Evolutionary conservation across 2,113 vertebrate species (phyloP).

Genomic region (Haliaeetus leucogaster): DNA sequence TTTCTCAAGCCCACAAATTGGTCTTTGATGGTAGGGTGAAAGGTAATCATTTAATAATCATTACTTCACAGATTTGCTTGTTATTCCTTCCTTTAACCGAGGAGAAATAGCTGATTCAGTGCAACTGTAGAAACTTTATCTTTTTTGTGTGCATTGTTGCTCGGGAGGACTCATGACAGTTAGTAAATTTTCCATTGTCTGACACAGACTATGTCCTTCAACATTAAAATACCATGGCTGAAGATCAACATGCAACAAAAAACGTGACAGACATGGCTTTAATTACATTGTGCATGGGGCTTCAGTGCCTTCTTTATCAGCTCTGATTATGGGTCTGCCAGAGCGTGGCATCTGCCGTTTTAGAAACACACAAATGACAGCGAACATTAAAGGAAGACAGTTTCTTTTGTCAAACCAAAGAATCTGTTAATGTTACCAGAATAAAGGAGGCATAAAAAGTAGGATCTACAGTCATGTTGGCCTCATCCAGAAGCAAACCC

Average conservation of each 20-base stretch:
- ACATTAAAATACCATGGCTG: background rate
- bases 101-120: background rate
- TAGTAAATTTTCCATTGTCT: background rate
- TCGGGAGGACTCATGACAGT: background rate
- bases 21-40: background rate
- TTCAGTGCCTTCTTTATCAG: background rate
- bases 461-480: background rate
- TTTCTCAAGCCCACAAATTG: background rate
- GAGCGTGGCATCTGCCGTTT: background rate
- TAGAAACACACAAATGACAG: background rate
- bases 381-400: background rate
- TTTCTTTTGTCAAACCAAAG: background rate
- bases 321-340: background rate
- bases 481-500: background rate
- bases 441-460: background rate
- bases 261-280: background rate
- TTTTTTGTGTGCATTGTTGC: background rate
- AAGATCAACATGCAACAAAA: background rate
- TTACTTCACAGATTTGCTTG: background rate
- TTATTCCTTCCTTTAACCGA: background rate
- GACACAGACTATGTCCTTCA: accelerated
- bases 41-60: background rate
- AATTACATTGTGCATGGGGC: background rate
- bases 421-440: background rate
- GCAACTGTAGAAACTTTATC: background rate